Base-by-base conservation (phyloP, 1,140 invertebrate genomes). In the Kradibia gibbosae region DNA sequence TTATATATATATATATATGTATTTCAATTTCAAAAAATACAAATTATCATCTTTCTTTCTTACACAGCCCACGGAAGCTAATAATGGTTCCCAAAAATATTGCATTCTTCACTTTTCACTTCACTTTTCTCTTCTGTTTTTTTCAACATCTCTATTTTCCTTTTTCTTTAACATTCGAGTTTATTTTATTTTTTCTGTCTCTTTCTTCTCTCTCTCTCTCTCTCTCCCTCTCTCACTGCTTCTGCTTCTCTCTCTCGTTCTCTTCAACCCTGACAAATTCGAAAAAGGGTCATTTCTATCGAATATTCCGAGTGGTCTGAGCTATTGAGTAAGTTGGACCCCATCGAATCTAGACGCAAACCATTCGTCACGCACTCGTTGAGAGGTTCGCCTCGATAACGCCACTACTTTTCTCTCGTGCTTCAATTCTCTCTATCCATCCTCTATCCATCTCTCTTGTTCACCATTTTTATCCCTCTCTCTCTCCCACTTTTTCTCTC, bases 281-380 rank as follows among this genome's bases (percentile, higher is more conserved):
- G 74, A 65, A 81, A 86, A 85, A 84, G 84, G 82, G 85, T 86
- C 86, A 84, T 85, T 86, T 86, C 86, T 86, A 87, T 90, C 86
- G 86, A 88, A 88, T 90, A 89, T 90, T 88, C 86, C 83, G 78
- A 86, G 84, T 84, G 83, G 84, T 85, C 86, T 45, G 28, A 57
- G 50, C n/a, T 28, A 50, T 34, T 48, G 42, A n/a, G 50, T 67
- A 81, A 86, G 83, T 85, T 84, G 83, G 84, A 85, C 86, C 84
- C 84, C 83, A 86, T 85, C 85, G 84, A 85, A 88, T 86, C 85
- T 83, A 86, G 88, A 88, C 89, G 87, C 86, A 86, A 82, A 86
- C 87, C 89, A 91, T 91, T 90, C 90, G 90, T 91, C 90, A 91
- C 89, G 88, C 87, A 89, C 86, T 90, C 86, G 90, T 87, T 88